phyloP scores from a whole-genome alignment of 1,140 invertebrate genomes.

The Pogonognathellus flavescens region DNA sequence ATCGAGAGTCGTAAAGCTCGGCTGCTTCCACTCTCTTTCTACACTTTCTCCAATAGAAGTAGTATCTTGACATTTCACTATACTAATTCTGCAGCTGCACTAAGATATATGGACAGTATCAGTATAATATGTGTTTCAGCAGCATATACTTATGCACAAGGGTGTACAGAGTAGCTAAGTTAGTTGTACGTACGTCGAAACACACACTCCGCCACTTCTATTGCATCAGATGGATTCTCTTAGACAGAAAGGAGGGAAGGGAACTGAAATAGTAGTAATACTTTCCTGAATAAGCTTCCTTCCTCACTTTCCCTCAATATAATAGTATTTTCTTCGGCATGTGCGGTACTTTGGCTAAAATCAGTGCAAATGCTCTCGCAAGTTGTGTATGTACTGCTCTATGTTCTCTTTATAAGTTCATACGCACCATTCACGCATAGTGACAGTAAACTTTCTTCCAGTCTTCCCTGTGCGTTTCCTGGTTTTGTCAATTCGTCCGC shows the following conservation, averaged over 20 bases:
- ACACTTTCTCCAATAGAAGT: not conserved
- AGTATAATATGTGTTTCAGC: not conserved
- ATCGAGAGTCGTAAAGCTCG: conserved; percentile 62
- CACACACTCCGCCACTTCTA: not conserved
- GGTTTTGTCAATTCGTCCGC: not conserved
- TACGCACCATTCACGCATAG: not conserved
- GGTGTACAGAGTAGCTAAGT: too few species aligned
- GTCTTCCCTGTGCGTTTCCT: not conserved
- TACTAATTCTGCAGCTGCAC: too few species aligned
- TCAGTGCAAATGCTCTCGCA: conserved; percentile 21
- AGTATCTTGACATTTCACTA: too few species aligned
- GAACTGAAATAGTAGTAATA: not conserved
- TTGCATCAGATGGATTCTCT: not conserved
- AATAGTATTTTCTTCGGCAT: not conserved
- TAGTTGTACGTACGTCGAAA: not conserved
- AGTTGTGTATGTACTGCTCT: not conserved
- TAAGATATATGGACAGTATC: not conserved
- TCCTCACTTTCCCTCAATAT: not conserved
- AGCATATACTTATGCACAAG: too few species aligned
- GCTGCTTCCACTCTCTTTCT: conserved; percentile 29
- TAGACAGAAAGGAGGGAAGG: not conserved
- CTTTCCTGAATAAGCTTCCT: conserved; percentile 1
- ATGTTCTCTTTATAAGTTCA: not conserved
- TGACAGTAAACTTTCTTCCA: conserved; percentile 3
- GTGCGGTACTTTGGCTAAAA: conserved; percentile 6